phyloP scores from a whole-genome alignment of 2,888 invertebrate genomes.

The Epirrhoe alternata region DNA sequence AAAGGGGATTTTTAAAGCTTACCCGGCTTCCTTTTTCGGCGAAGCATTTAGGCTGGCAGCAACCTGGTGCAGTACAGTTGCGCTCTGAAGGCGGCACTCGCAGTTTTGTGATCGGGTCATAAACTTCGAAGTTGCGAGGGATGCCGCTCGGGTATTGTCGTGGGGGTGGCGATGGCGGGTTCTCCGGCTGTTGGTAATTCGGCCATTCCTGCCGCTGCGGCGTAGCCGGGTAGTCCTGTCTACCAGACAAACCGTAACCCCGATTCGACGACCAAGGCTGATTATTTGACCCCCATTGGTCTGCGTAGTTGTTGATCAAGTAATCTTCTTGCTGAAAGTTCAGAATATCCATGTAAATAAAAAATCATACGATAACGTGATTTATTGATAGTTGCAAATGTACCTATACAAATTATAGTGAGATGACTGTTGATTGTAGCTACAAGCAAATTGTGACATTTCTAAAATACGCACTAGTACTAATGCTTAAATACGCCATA shows the following conservation, averaged over 20 bases:
- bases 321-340: slow-evolving; percentile 32
- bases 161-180: slow-evolving; percentile 5
- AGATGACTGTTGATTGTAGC: too few relatives aligned
- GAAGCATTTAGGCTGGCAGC: slow-evolving; percentile 93
- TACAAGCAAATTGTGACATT: too few relatives aligned
- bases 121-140: slow-evolving; percentile 64
- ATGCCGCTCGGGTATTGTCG: slow-evolving; percentile 38
- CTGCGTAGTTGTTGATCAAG: slow-evolving; percentile 23
- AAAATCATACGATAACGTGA: not conserved
- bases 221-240: not conserved
- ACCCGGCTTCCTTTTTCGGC: slow-evolving; percentile 94
- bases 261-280: slow-evolving; percentile 12
- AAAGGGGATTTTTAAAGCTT: slow-evolving; percentile 50
- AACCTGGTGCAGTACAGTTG: slow-evolving; percentile 88
- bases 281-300: slow-evolving; percentile 6
- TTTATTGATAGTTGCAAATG: too few relatives aligned
- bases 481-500: too few relatives aligned
- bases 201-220: slow-evolving; percentile 2
- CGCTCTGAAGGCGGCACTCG: slow-evolving; percentile 72
- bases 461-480: too few relatives aligned
- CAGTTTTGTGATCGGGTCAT: slow-evolving; percentile 72
- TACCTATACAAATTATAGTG: too few relatives aligned
- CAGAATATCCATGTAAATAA: slow-evolving; percentile 2
- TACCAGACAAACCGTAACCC: slow-evolving; percentile 48
- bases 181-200: not conserved